Conservation (phyloP, 2,113 vertebrate genomes). For the Pelodiscus sinensis region DNA sequence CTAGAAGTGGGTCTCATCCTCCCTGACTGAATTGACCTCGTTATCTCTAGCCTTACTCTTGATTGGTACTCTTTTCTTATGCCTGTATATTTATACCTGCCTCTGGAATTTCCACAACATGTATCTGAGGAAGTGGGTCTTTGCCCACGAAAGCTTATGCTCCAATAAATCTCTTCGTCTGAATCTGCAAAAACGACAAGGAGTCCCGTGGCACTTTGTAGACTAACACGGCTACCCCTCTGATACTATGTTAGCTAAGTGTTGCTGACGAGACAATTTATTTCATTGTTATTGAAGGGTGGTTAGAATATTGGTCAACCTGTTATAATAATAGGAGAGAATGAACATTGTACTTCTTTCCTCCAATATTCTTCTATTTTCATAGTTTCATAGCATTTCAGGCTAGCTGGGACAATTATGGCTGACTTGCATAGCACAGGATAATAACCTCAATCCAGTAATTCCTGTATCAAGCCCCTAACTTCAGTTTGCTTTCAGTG, state of each 20-base stretch:
- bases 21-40: too few relatives aligned
- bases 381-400: background rate
- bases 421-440: background rate
- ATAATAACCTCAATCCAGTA: background rate
- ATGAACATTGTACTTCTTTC: background rate
- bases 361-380: background rate
- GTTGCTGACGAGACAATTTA: background rate
- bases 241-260: background rate
- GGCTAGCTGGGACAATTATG: background rate
- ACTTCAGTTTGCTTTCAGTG: constrained; percentile 40
- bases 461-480: constrained; percentile 8
- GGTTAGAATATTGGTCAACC: background rate
- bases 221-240: background rate
- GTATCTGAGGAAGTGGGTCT: too few relatives aligned
- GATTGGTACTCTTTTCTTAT: too few relatives aligned
- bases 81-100: too few relatives aligned
- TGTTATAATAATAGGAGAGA: constrained; percentile 2
- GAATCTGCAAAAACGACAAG: too few relatives aligned
- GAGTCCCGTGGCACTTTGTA: too few relatives aligned
- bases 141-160: too few relatives aligned
- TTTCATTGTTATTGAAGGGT: constrained; percentile 13
- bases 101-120: too few relatives aligned
- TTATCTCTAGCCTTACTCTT: too few relatives aligned
- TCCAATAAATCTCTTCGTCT: too few relatives aligned
- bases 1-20: too few relatives aligned